Conservation (phyloP, 2,888 invertebrate genomes). For the Apotomis capreana region DNA sequence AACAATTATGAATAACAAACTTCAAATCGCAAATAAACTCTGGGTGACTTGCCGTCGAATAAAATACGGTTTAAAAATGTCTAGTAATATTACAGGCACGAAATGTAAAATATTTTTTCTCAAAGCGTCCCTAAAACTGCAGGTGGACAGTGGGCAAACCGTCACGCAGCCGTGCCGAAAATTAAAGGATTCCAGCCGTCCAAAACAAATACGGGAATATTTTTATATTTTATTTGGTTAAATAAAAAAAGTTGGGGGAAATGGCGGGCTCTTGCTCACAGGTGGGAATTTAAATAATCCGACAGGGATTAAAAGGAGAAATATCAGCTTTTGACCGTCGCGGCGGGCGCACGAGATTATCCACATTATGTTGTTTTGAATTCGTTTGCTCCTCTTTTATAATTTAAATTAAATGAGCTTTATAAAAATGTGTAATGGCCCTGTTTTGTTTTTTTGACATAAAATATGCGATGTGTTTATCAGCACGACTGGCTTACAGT, state of each 20-base stretch:
- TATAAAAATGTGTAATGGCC: conserved; percentile 47
- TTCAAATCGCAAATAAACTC: not conserved
- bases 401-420: conserved; percentile 72
- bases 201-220: conserved; percentile 82
- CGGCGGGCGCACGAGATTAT: conserved; percentile 67
- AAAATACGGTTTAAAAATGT: conserved; percentile 48
- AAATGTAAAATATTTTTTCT: conserved; percentile 71
- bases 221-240: conserved; percentile 82
- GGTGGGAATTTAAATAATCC: conserved; percentile 84
- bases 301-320: conserved; percentile 83
- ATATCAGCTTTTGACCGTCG: conserved; percentile 82
- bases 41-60: not conserved
- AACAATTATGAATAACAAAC: not conserved
- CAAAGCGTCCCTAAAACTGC: conserved; percentile 71
- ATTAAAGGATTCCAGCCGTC: conserved; percentile 81
- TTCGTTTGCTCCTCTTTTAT: conserved; percentile 67
- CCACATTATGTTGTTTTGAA: conserved; percentile 70
- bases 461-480: not conserved
- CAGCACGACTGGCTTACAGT: not conserved
- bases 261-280: conserved; percentile 70
- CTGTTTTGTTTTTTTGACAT: conserved; percentile 2
- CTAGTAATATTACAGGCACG: conserved; percentile 58
- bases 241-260: conserved; percentile 71
- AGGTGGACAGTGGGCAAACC: conserved; percentile 61
- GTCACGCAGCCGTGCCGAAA: conserved; percentile 78